Conservation (phyloP, 2,113 vertebrate species). For the Gambusia holbrooki region DNA sequence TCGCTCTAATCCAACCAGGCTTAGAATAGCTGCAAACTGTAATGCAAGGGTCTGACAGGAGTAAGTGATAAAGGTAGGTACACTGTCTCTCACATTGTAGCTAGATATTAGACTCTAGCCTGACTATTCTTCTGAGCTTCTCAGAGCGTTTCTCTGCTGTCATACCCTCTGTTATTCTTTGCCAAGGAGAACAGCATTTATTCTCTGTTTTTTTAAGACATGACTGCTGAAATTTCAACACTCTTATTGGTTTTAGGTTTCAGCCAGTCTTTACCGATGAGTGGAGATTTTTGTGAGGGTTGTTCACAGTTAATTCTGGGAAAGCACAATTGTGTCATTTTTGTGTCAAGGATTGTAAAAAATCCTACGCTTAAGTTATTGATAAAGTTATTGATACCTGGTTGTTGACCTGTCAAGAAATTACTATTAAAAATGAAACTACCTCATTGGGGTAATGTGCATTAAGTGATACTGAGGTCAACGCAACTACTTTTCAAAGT, state of each 20-base stretch:
- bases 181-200: not conserved
- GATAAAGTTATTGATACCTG: no score
- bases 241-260: not conserved
- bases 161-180: conserved; percentile 25
- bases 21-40: conserved; percentile 33
- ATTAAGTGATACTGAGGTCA: no score
- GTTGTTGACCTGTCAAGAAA: no score
- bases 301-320: not conserved
- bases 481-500: no score
- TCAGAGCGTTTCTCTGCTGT: conserved; percentile 11
- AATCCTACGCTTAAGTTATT: no score
- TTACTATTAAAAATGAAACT: no score
- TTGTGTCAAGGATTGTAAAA: no score
- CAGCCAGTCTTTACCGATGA: conserved; percentile 10
- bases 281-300: not conserved
- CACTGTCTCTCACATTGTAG: conserved; percentile 5
- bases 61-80: conserved; percentile 28
- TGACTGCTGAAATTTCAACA: conserved; percentile 1
- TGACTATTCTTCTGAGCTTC: conserved; percentile 17
- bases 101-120: conserved; percentile 31
- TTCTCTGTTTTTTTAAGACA: conserved; percentile 18
- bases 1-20: conserved; percentile 37
- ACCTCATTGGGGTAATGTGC: no score
- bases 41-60: conserved; percentile 26
- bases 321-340: no score